These are phyloP conservation scores for Nasonia giraulti DNA, from an alignment of 1,140 invertebrate species.

Conservation along the genomic window DNA sequence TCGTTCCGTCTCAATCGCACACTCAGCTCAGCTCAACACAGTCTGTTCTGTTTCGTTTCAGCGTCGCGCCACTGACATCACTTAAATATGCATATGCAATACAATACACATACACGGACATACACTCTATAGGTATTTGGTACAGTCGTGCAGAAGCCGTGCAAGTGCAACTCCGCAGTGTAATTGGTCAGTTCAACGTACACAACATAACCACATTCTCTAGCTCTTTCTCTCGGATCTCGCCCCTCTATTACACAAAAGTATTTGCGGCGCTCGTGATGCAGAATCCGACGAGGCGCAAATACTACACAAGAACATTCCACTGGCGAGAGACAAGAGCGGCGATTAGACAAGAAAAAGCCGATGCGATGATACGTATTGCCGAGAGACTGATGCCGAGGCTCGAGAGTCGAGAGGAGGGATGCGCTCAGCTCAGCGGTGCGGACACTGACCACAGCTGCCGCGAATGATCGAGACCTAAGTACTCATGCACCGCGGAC, in stretches of 20 bases:
- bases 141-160: neutral
- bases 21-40: neutral
- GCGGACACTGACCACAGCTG: too few species aligned
- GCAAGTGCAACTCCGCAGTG: neutral
- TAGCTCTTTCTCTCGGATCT: neutral
- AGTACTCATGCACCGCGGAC: too few species aligned
- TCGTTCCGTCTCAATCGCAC: neutral
- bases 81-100: too few species aligned
- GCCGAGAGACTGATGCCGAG: too few species aligned
- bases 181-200: conserved; percentile 4
- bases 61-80: too few species aligned
- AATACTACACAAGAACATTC: conserved; percentile 17
- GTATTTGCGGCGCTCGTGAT: neutral
- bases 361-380: neutral
- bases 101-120: too few species aligned
- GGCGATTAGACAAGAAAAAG: conserved; percentile 22
- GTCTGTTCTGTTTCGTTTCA: neutral
- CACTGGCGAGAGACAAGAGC: neutral
- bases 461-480: too few species aligned
- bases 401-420: too few species aligned
- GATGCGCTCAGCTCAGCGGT: too few species aligned
- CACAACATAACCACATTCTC: neutral
- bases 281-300: neutral
- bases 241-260: neutral
- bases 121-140: too few species aligned